Evolutionary conservation across 2,888 invertebrate genomes (phyloP).

Genomic region (Cantharis rufa): DNA sequence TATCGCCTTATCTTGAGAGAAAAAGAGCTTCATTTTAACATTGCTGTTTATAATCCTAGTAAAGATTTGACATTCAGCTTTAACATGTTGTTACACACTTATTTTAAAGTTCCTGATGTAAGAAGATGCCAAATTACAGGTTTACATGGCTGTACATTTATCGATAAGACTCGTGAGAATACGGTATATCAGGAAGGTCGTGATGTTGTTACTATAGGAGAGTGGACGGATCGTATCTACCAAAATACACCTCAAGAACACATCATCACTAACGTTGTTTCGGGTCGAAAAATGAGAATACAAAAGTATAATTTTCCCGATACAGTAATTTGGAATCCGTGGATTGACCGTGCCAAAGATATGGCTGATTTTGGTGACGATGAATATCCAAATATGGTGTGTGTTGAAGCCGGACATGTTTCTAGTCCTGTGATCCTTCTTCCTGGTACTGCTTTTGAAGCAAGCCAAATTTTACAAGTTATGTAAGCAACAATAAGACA

Average conservation of each 20-base stretch:
- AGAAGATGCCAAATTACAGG: slow-evolving; percentile 90
- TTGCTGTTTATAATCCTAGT: slow-evolving; percentile 92
- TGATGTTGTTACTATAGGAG: slow-evolving; percentile 86
- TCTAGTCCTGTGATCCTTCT: slow-evolving; percentile 84
- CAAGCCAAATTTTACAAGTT: slow-evolving; percentile 87
- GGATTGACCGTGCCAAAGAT: slow-evolving; percentile 90
- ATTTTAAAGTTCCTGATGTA: slow-evolving; percentile 95
- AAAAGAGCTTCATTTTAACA: slow-evolving; percentile 90
- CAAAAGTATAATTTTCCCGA: slow-evolving; percentile 95
- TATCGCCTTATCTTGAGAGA: slow-evolving; percentile 89
- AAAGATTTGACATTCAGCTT: slow-evolving; percentile 89
- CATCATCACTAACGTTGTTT: slow-evolving; percentile 90
- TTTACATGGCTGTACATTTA: slow-evolving; percentile 78
- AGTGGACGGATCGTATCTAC: slow-evolving; percentile 93
- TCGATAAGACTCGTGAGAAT: slow-evolving; percentile 82
- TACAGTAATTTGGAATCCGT: slow-evolving; percentile 97
- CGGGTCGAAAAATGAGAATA: slow-evolving; percentile 88
- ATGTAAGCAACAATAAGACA: slow-evolving; percentile 48
- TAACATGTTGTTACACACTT: slow-evolving; percentile 91
- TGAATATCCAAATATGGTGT: slow-evolving; percentile 95
- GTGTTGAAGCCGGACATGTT: slow-evolving; percentile 92
- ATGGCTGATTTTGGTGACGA: slow-evolving; percentile 96
- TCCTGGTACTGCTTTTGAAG: slow-evolving; percentile 90
- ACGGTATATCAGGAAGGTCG: slow-evolving; percentile 87
- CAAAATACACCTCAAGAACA: slow-evolving; percentile 92